These are phyloP conservation scores for Palythoa heliodiscus DNA, from an alignment of 92 coral and sea anemone genomes.

Conservation along the genomic window DNA sequence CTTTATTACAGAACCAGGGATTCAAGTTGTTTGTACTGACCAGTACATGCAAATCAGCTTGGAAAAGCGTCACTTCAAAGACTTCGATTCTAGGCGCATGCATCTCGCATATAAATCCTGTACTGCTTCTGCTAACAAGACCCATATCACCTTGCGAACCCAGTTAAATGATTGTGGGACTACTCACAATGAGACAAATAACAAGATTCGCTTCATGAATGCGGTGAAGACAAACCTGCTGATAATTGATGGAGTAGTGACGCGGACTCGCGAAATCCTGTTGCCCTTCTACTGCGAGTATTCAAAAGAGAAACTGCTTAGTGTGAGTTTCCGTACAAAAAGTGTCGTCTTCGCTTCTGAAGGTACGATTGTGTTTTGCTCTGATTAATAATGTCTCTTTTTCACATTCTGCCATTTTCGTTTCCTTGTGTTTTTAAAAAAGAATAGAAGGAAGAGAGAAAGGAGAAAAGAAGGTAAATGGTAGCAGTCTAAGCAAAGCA, in stretches of 20 bases:
- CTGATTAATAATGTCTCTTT: too few species aligned
- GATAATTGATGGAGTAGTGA: slow-evolving; percentile 18
- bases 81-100: slow-evolving; percentile 19
- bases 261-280: slow-evolving; percentile 33
- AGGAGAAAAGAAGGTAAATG: too few species aligned
- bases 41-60: slow-evolving; percentile 46
- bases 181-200: slow-evolving; percentile 30
- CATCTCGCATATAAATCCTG: slow-evolving; percentile 52
- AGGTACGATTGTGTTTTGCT: neutral
- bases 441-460: too few species aligned
- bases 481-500: too few species aligned
- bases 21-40: slow-evolving; percentile 44
- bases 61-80: slow-evolving; percentile 41
- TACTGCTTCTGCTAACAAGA: slow-evolving; percentile 25
- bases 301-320: slow-evolving; percentile 42
- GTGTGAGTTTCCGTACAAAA: slow-evolving; percentile 40
- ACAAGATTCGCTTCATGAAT: slow-evolving; percentile 39
- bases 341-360: slow-evolving; percentile 30
- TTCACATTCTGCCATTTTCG: too few species aligned
- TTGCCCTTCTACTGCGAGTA: slow-evolving; percentile 58
- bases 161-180: slow-evolving; percentile 41
- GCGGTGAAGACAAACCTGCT: slow-evolving; percentile 17
- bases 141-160: slow-evolving; percentile 30
- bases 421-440: too few species aligned
- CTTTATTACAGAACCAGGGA: slow-evolving; percentile 53